These are phyloP conservation scores for Pandemis corylana DNA, from an alignment of 2,888 invertebrate species.

Conservation along the genomic window DNA sequence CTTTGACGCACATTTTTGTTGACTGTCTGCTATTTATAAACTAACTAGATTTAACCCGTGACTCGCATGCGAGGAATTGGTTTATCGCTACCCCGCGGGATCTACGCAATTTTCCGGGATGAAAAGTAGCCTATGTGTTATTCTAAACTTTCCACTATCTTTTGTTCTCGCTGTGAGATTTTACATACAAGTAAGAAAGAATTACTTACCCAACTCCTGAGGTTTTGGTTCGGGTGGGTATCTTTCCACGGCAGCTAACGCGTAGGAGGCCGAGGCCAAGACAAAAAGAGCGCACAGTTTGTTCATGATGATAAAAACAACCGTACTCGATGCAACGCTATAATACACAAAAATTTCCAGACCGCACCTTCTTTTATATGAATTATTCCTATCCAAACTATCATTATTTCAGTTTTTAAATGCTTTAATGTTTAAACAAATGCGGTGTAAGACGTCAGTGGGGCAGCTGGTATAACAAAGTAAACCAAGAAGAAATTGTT, in stretches of 20 bases:
- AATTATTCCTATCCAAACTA: background rate
- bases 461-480: background rate
- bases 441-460: background rate
- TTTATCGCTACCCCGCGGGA: too few species aligned
- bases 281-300: background rate
- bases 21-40: too few species aligned
- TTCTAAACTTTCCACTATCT: too few species aligned
- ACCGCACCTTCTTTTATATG: background rate
- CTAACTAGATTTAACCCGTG: too few species aligned
- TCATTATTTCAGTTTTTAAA: background rate
- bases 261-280: background rate
- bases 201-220: constrained; percentile 18
- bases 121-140: too few species aligned
- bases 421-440: constrained; percentile 4
- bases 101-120: too few species aligned
- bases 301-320: background rate
- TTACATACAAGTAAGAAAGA: too few species aligned
- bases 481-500: background rate
- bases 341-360: background rate
- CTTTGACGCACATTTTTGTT: too few species aligned
- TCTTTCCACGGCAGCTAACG: constrained; percentile 10
- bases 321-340: background rate
- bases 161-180: too few species aligned
- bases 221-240: constrained; percentile 10
- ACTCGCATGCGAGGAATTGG: too few species aligned